These are phyloP conservation scores for Sternotherus odoratus DNA, from an alignment of 2,797 vertebrate species.

Conservation along the genomic window DNA sequence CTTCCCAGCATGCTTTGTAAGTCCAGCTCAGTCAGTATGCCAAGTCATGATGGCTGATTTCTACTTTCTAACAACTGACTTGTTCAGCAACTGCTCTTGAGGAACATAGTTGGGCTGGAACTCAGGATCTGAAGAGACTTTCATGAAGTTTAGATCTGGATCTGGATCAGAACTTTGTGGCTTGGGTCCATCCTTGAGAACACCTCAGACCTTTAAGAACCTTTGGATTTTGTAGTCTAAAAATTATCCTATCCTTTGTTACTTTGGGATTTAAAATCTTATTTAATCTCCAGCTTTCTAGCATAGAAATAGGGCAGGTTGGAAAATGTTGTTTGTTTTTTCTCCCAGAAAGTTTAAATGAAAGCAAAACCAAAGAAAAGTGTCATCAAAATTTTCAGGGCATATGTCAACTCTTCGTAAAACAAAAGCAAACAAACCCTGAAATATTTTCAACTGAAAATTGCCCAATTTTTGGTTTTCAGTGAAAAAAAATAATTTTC, in stretches of 20 bases:
- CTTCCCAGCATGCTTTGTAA: neutral
- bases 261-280: neutral
- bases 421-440: no score
- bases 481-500: neutral
- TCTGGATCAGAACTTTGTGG: neutral
- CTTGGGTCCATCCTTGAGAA: neutral
- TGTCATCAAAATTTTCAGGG: neutral
- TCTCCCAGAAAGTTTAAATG: neutral
- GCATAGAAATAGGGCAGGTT: neutral
- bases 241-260: neutral
- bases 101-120: neutral
- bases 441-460: neutral
- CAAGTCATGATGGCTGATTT: neutral
- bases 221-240: neutral
- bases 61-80: neutral
- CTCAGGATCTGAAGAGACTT: neutral
- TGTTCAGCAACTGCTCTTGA: neutral
- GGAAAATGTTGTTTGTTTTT: neutral
- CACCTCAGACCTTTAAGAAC: neutral
- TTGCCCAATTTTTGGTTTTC: neutral
- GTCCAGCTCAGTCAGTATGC: neutral
- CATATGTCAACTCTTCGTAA: neutral
- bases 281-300: neutral
- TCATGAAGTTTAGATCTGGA: neutral
- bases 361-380: no score